A percentile compares a stretch with the other conserved stretches of the same genome.
Conservation (phyloP, 2,113 vertebrate species). For the Galemys pyrenaicus region DNA sequence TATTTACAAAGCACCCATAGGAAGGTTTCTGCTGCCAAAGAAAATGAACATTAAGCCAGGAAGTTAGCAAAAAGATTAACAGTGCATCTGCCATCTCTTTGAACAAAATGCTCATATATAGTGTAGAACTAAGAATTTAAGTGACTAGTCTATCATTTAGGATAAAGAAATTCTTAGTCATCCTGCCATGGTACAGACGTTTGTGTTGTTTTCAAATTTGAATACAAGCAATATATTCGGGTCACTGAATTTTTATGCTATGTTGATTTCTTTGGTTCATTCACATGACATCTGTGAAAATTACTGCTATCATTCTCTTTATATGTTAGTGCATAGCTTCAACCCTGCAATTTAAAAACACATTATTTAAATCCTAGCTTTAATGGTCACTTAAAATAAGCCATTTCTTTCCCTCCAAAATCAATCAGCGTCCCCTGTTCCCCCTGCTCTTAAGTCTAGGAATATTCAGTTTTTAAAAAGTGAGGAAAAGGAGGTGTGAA, state of each 20-base stretch:
- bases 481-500: background rate
- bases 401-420: slow-evolving; percentile 35
- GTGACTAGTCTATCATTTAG: slow-evolving; percentile 7
- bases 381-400: slow-evolving; percentile 48
- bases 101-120: background rate
- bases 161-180: slow-evolving; percentile 34
- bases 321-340: background rate
- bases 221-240: background rate
- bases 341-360: slow-evolving; percentile 59
- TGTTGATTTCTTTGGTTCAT: background rate
- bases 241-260: slow-evolving; percentile 8
- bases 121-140: background rate
- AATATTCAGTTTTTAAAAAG: slow-evolving; percentile 14
- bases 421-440: background rate
- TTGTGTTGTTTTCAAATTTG: slow-evolving; percentile 41
- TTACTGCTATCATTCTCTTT: slow-evolving; percentile 37
- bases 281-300: slow-evolving; percentile 51
- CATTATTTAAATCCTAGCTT: slow-evolving; percentile 42
- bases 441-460: background rate
- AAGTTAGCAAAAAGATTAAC: background rate
- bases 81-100: background rate
- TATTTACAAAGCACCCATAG: background rate
- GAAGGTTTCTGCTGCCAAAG: background rate
- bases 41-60: background rate
- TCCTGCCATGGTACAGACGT: background rate